These are phyloP conservation scores for Microdon myrmicae DNA, from an alignment of 2,888 invertebrate genomes.

Conservation along the genomic window DNA sequence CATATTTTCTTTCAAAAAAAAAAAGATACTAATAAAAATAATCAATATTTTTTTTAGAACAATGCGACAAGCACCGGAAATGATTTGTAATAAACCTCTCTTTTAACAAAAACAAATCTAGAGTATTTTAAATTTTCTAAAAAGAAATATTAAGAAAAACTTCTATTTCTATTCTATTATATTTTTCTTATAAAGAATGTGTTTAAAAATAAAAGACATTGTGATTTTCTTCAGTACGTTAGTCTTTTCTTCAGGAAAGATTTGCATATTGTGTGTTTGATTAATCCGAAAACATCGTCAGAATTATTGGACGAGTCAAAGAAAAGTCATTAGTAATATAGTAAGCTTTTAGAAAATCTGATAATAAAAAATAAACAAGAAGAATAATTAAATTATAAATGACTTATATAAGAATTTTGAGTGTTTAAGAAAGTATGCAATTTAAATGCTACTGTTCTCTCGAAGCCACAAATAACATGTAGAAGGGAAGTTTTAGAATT, in stretches of 20 bases:
- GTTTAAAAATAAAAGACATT: conserved; percentile 20
- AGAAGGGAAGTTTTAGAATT: conserved; percentile 21
- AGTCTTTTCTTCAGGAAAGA: conserved; percentile 52
- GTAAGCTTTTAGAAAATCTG: conserved; percentile 53
- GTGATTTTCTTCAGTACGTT: background rate
- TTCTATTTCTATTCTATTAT: conserved; percentile 15
- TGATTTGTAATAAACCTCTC: conserved; percentile 51
- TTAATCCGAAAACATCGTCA: conserved; percentile 63
- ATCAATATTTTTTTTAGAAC: conserved; percentile 23
- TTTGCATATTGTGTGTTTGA: conserved; percentile 54
- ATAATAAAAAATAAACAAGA: conserved; percentile 26
- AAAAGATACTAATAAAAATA: conserved; percentile 8
- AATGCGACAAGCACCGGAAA: conserved; percentile 36
- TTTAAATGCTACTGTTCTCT: conserved; percentile 45
- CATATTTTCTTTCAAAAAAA: conserved; percentile 14
- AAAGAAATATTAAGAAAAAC: conserved; percentile 43
- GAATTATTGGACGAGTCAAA: conserved; percentile 67
- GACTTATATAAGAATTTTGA: conserved; percentile 21
- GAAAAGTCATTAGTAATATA: conserved; percentile 62
- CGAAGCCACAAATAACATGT: conserved; percentile 6
- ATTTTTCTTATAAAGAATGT: conserved; percentile 17
- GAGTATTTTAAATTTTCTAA: conserved; percentile 26
- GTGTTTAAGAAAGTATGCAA: conserved; percentile 7
- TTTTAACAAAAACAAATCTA: conserved; percentile 29
- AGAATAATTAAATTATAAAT: conserved; percentile 31